Percentiles rank a stretch among this genome's conserved stretches.
Conservation (phyloP, 2,888 invertebrate genomes). For the Notodonta dromedarius region DNA sequence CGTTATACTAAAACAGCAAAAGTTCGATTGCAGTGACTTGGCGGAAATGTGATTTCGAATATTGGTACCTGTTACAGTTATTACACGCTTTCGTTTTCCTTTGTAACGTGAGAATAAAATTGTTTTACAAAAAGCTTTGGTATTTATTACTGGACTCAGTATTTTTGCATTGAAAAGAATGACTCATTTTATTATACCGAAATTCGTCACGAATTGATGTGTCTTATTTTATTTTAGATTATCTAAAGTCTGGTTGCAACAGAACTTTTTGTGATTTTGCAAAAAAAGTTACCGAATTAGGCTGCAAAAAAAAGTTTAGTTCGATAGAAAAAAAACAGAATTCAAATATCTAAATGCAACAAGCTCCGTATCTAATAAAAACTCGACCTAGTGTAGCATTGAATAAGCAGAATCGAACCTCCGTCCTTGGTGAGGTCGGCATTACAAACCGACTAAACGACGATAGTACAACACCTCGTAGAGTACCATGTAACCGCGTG, state of each 20-base stretch:
- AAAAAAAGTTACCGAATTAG: no score
- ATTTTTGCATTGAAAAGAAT: conserved; percentile 29
- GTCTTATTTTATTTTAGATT: conserved; percentile 1
- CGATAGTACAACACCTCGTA: conserved; percentile 14
- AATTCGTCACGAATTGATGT: neutral
- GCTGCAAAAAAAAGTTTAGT: neutral
- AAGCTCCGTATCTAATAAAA: conserved; percentile 70
- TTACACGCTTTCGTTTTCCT: conserved; percentile 47
- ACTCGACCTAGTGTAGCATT: conserved; percentile 67
- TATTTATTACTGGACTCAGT: conserved; percentile 16
- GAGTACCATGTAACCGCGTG: conserved; percentile 17
- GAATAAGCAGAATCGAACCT: conserved; percentile 72
- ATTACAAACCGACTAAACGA: conserved; percentile 44
- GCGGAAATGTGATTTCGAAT: conserved; percentile 10
- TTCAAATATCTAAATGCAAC: conserved; percentile 25
- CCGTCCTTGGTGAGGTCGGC: conserved; percentile 80
- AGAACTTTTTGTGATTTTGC: no score
- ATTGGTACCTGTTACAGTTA: conserved; percentile 9
- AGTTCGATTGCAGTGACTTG: conserved; percentile 10
- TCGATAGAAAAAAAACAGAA: conserved; percentile 24
- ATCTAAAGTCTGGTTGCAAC: neutral
- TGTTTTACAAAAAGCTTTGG: neutral
- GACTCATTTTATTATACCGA: conserved; percentile 18
- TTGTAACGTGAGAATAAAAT: conserved; percentile 38
- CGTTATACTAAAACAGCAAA: conserved; percentile 1